Conservation (phyloP, 2,888 invertebrate species). For the Euplexia lucipara region DNA sequence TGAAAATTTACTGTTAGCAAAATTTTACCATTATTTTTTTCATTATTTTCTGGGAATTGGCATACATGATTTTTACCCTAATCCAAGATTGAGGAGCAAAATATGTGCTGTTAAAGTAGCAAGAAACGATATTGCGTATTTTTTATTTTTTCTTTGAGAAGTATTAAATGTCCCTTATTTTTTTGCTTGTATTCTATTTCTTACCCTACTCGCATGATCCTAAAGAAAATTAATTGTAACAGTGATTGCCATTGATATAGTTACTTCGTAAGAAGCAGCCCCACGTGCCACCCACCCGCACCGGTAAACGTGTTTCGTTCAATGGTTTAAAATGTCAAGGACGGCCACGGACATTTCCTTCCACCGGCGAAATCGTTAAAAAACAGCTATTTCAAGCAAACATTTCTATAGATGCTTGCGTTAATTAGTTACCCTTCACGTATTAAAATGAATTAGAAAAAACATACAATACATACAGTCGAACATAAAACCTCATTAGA, state of each 20-base stretch:
- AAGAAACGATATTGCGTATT: too few relatives aligned
- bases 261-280: not conserved
- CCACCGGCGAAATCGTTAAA: not conserved
- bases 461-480: too few relatives aligned
- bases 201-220: not conserved
- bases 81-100: too few relatives aligned
- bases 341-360: slow-evolving; percentile 30
- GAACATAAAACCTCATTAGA: too few relatives aligned
- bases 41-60: too few relatives aligned
- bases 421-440: slow-evolving; percentile 1
- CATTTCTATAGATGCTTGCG: not conserved
- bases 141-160: too few relatives aligned
- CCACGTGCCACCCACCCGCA: not conserved
- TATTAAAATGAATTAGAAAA: too few relatives aligned
- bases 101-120: too few relatives aligned
- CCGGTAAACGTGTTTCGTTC: slow-evolving; percentile 32
- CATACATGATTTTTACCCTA: too few relatives aligned
- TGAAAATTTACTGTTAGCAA: too few relatives aligned
- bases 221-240: slow-evolving; percentile 3
- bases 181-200: not conserved
- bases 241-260: slow-evolving; percentile 6
- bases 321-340: slow-evolving; percentile 34
- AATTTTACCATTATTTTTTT: too few relatives aligned
- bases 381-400: not conserved
- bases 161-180: not conserved